A percentile compares a stretch with the other conserved stretches of the same genome.
Conservation (phyloP, 2,797 vertebrate genomes). For the Lagocephalus sceleratus region DNA sequence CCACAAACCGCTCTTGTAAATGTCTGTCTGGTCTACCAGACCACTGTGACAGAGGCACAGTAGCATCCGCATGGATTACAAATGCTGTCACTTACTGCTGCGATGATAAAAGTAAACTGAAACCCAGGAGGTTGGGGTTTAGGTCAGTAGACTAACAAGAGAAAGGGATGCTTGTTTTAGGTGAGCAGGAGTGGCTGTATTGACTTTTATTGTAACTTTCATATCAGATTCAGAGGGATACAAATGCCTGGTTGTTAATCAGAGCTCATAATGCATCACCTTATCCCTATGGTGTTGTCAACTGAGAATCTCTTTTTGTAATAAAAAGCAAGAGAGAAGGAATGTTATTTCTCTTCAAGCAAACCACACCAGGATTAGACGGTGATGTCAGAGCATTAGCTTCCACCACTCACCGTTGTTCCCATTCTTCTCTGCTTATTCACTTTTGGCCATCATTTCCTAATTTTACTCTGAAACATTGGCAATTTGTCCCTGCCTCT, state of each 20-base stretch:
- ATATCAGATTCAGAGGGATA: too few relatives aligned
- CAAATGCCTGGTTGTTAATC: too few relatives aligned
- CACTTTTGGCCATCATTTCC: slow-evolving; percentile 13
- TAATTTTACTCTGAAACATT: slow-evolving; percentile 21
- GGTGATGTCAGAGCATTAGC: slow-evolving; percentile 22
- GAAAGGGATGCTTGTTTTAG: slow-evolving; percentile 17
- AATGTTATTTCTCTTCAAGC: slow-evolving; percentile 3
- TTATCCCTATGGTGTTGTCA: neutral
- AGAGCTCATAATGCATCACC: neutral
- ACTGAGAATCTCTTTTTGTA: neutral
- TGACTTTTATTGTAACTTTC: too few relatives aligned
- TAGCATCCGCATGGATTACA: too few relatives aligned
- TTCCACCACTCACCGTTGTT: slow-evolving; percentile 29
- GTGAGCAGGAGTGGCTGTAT: slow-evolving; percentile 4
- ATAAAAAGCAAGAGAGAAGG: slow-evolving; percentile 6
- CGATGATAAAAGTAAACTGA: too few relatives aligned
- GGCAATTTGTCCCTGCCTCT: slow-evolving; percentile 30
- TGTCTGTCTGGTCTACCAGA: too few relatives aligned
- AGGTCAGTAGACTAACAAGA: slow-evolving; percentile 16
- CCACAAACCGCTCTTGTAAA: too few relatives aligned
- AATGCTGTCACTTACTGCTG: too few relatives aligned
- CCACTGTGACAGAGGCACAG: too few relatives aligned
- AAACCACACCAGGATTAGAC: slow-evolving; percentile 25
- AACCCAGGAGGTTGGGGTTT: neutral
- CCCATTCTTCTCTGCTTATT: slow-evolving; percentile 20